phyloP scores from a whole-genome alignment of 2,113 vertebrate species.

The Sterrhoptilus dennistouni region DNA sequence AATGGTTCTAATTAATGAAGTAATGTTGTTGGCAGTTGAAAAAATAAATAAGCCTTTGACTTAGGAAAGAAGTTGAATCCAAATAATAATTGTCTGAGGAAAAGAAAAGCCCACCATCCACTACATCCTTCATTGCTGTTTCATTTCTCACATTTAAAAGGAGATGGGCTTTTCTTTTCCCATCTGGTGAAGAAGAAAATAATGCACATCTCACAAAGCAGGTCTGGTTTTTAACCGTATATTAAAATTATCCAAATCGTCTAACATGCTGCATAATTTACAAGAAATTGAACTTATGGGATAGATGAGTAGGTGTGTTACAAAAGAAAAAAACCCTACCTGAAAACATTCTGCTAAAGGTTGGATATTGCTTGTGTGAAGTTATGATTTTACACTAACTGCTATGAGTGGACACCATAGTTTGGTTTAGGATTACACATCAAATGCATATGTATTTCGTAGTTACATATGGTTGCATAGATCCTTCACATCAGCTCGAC shows the following conservation, averaged over 20 bases:
- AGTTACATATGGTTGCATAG: background rate
- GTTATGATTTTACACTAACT: background rate
- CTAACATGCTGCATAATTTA: background rate
- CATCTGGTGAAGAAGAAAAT: background rate
- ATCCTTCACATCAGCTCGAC: background rate
- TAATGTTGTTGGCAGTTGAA: background rate
- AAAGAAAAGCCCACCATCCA: background rate
- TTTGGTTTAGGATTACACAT: background rate
- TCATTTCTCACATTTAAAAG: background rate
- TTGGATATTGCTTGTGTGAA: background rate
- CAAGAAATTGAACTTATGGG: background rate
- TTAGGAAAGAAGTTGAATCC: background rate
- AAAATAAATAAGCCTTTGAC: background rate
- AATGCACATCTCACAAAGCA: background rate
- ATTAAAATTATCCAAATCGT: background rate
- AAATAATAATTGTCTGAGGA: background rate
- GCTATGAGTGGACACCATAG: background rate
- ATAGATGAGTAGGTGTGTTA: background rate
- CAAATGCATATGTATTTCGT: background rate
- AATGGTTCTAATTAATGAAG: background rate
- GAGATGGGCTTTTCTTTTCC: background rate
- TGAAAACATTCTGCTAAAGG: background rate
- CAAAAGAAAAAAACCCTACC: background rate
- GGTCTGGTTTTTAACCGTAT: accelerated
- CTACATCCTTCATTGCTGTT: background rate